Conservation (phyloP, 2,797 vertebrate species). For the Allobates femoralis region DNA sequence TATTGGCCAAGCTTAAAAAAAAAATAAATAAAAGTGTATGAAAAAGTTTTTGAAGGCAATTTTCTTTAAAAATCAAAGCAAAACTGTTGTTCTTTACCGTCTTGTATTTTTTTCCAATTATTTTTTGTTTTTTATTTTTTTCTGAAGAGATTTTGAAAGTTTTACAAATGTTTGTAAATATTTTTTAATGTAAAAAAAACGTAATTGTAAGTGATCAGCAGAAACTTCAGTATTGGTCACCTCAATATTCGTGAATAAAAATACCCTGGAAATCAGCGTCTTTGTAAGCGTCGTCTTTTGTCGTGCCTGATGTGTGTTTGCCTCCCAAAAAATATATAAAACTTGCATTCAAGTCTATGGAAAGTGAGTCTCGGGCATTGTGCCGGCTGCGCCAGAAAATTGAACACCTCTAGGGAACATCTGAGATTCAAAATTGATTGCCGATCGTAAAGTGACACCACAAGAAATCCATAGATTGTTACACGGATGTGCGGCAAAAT, state of each 20-base stretch:
- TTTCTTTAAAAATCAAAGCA: constrained; percentile 18
- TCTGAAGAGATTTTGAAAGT: constrained; percentile 29
- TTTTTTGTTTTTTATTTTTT: constrained; percentile 59
- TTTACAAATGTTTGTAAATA: constrained; percentile 60
- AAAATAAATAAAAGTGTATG: neutral
- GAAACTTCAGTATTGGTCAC: neutral
- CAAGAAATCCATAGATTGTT: too few relatives aligned
- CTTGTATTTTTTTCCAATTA: constrained; percentile 19
- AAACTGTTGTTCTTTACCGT: neutral
- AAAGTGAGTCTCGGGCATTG: too few relatives aligned
- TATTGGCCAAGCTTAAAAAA: constrained; percentile 31
- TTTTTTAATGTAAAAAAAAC: constrained; percentile 62
- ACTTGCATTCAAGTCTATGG: too few relatives aligned
- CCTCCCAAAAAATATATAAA: too few relatives aligned
- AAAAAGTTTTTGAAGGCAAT: neutral
- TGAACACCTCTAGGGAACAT: too few relatives aligned
- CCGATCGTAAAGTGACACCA: too few relatives aligned
- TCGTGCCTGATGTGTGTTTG: too few relatives aligned
- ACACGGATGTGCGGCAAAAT: too few relatives aligned
- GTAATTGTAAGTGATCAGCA: constrained; percentile 51
- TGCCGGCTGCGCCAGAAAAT: too few relatives aligned
- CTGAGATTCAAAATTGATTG: too few relatives aligned
- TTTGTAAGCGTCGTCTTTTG: neutral
- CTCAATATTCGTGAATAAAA: neutral
- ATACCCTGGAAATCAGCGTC: neutral